Evolutionary conservation across 2,113 vertebrate species (phyloP), one percentile per base, ranked within the genome.

Genomic region (Hucho hucho): DNA sequence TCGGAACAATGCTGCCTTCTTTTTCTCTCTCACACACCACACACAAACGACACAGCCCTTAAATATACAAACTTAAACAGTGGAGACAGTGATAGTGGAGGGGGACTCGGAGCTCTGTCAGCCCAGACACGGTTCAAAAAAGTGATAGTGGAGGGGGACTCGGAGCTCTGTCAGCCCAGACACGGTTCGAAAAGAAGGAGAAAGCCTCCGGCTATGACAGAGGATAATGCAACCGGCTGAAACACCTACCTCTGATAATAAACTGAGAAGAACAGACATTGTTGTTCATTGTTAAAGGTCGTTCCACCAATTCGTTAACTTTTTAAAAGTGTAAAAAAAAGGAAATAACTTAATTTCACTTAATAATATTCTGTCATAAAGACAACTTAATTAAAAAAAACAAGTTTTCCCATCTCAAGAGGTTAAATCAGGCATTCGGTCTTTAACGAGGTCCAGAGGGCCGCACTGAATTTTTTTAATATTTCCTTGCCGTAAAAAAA

Each of bases 201-300:
- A 61, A 18, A 61, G 56, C 70, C 70, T 29, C 53, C 26, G 56
- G 70, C 53, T 7, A n/a, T 43, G 59, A 6, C n/a, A n/a, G 7
- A 46, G 72, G 37, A 53, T 74, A 74, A 65, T 74, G 72, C 72
- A 74, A 74, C 72, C 37, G 4, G 43, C 63, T 61, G 58, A 61
- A 61, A 61, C n/a, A 61, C n/a, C 7, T 7, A 24, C 58, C 58
- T n/a, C n/a, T 11, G 7, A 22, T 13, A 61, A 11, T 61, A n/a
- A n/a, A 12, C 37, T 37, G 12, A n/a, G n/a, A 37, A 22, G 6
- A 22, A 9, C 1, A 72, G 22, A 61, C 63, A 64, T 28, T 46
- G 58, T 14, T 43, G 56, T 61, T 61, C 24, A 64, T 61, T 7
- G 24, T n/a, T 24, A 16, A 43, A 43, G 37, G 9, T 43, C 37